Conservation (phyloP, 1,140 invertebrate genomes). For the Archivesica marissinica region DNA sequence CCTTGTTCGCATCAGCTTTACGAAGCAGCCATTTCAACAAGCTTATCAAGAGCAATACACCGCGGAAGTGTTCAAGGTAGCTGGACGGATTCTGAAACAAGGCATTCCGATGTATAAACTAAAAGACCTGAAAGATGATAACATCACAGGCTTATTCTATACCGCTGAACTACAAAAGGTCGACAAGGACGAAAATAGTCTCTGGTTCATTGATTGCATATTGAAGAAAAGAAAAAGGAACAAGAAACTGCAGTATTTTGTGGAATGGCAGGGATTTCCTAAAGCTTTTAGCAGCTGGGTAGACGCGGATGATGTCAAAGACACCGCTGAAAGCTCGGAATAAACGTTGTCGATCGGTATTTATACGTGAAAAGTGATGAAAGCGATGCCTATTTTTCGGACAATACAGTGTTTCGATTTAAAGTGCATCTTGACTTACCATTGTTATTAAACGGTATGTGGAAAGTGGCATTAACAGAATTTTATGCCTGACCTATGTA, state of each 20-base stretch:
- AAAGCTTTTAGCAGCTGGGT: slow-evolving; percentile 30
- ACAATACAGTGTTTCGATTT: slow-evolving; percentile 56
- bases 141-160: slow-evolving; percentile 33
- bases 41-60: slow-evolving; percentile 55
- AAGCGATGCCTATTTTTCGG: slow-evolving; percentile 35
- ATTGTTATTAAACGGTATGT: slow-evolving; percentile 43
- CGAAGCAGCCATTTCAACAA: slow-evolving; percentile 38
- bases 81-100: slow-evolving; percentile 11
- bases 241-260: background rate
- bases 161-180: slow-evolving; percentile 24
- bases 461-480: slow-evolving; percentile 36
- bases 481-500: slow-evolving; percentile 5
- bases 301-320: slow-evolving; percentile 22
- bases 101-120: slow-evolving; percentile 51
- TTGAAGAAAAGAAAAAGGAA: slow-evolving; percentile 30
- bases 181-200: slow-evolving; percentile 38
- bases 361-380: slow-evolving; percentile 44
- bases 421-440: slow-evolving; percentile 27
- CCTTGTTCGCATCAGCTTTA: slow-evolving; percentile 51
- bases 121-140: slow-evolving; percentile 15
- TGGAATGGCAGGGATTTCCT: slow-evolving; percentile 3
- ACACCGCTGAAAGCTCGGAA: background rate
- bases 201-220: slow-evolving; percentile 26
- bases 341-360: slow-evolving; percentile 25
- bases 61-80: slow-evolving; percentile 53